Percentiles rank a stretch among this genome's conserved stretches.
phyloP scores from a whole-genome alignment of 2,113 vertebrate species.

The Stigmatopora argus region DNA sequence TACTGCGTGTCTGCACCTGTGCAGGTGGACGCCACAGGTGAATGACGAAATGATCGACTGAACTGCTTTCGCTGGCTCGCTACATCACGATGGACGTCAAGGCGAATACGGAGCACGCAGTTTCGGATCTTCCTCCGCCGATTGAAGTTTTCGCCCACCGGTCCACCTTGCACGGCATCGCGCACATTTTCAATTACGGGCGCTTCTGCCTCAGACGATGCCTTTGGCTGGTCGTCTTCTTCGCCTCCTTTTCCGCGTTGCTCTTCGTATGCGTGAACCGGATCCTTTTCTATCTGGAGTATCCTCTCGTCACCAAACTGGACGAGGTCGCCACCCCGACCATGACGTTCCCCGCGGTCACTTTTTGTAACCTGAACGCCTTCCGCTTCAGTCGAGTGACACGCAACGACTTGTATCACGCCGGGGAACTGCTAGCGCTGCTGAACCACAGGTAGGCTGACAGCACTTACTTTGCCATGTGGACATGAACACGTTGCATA shows the following conservation, averaged over 20 bases:
- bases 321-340: slow-evolving; percentile 85
- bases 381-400: slow-evolving; percentile 93
- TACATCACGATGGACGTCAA: slow-evolving; percentile 83
- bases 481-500: neutral
- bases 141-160: slow-evolving; percentile 92
- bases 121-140: slow-evolving; percentile 79
- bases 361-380: slow-evolving; percentile 97
- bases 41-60: slow-evolving; percentile 17
- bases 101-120: slow-evolving; percentile 82
- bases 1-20: slow-evolving; percentile 24
- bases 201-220: slow-evolving; percentile 84
- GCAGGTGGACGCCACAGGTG: slow-evolving; percentile 48
- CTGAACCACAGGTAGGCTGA: slow-evolving; percentile 85
- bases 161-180: slow-evolving; percentile 92
- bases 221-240: slow-evolving; percentile 87
- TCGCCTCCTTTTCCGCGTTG: slow-evolving; percentile 84
- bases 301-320: slow-evolving; percentile 95
- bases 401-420: slow-evolving; percentile 96
- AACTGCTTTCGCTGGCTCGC: slow-evolving; percentile 8
- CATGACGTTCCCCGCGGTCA: slow-evolving; percentile 91
- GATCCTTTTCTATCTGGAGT: slow-evolving; percentile 92
- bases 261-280: slow-evolving; percentile 89
- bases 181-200: slow-evolving; percentile 96
- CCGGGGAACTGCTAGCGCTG: slow-evolving; percentile 90
- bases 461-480: neutral